Conservation (phyloP, 1,140 invertebrate species). For the Dolichoris vasculosae region DNA sequence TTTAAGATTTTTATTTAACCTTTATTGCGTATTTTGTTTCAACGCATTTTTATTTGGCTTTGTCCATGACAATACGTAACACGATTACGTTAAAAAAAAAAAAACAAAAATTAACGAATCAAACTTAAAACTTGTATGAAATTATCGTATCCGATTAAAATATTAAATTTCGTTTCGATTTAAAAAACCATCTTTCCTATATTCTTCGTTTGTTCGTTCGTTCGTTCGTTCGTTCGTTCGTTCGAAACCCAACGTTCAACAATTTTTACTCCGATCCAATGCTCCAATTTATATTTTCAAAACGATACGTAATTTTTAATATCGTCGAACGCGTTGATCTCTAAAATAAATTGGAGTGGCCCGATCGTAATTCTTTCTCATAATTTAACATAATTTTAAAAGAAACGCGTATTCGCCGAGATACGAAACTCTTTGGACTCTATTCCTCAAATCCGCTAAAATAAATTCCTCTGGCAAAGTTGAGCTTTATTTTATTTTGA, state of each 20-base stretch:
- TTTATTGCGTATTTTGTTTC: not conserved
- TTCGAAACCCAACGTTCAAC: too few relatives aligned
- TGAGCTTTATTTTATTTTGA: conserved; percentile 18
- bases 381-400: not conserved
- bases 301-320: not conserved
- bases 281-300: not conserved
- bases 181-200: too few relatives aligned
- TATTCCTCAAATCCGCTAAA: conserved; percentile 4
- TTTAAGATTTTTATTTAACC: not conserved
- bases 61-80: not conserved
- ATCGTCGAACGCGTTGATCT: not conserved
- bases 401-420: not conserved
- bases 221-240: too few relatives aligned
- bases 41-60: not conserved
- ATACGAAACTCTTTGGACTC: conserved; percentile 20
- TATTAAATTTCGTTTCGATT: too few relatives aligned
- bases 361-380: not conserved
- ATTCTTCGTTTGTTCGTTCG: too few relatives aligned
- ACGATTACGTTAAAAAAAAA: not conserved
- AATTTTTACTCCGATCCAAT: too few relatives aligned
- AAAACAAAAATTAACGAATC: too few relatives aligned
- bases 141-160: too few relatives aligned
- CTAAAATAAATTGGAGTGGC: not conserved
- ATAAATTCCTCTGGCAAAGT: not conserved
- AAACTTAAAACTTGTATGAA: too few relatives aligned